Evolutionary conservation across 1,140 invertebrate species (phyloP), one percentile per base, ranked within the genome.

Genomic region (Tachypleus tridentatus): DNA sequence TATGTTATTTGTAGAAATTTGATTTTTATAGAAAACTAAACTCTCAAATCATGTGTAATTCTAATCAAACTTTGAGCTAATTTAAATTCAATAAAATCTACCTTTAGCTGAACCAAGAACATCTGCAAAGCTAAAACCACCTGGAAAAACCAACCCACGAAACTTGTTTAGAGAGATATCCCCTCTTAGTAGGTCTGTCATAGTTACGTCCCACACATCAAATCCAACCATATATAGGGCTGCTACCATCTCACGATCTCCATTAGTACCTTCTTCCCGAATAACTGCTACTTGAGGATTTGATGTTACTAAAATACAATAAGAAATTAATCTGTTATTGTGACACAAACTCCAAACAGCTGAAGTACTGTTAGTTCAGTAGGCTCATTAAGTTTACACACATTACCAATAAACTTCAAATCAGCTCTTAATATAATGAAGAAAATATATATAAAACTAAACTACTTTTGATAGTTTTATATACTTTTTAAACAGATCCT

Each of bases 101-200:
- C 79, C 95, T 81, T 96, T 97, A 0, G 92, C 94, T 2, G 94
- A 97, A 1, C 96, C 96, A 52, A 97, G 79, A 3, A 97, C 96
- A 80, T 99, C 95, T 52, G 93, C 95, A 80, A 97, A 98, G 77
- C 94, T 97, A 74, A 99, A 99, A 10, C 96, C 96, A 56, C 96
- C 96, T 4, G 95, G 94, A 73, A 98, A 98, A 51, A 95, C 85
- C 9, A 98, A 71, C 4, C 96, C 96, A 68, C 85, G 82, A 77
- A 97, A 98, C 10, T 80, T 75, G 63, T 92, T 85, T 6, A 97
- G 76, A 3, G 80, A 85, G 4, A 89, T 80, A 67, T 83, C 81
- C 52, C 60, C 48, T n/a, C 60, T 64, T 6, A 92, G 74, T 10
- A 97, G 76, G 81, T 97, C 93, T 70, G 89, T 87, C 87, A 95